These are phyloP conservation scores for Drosophila cognata DNA, from an alignment of 2,888 invertebrate species.

Conservation along the genomic window DNA sequence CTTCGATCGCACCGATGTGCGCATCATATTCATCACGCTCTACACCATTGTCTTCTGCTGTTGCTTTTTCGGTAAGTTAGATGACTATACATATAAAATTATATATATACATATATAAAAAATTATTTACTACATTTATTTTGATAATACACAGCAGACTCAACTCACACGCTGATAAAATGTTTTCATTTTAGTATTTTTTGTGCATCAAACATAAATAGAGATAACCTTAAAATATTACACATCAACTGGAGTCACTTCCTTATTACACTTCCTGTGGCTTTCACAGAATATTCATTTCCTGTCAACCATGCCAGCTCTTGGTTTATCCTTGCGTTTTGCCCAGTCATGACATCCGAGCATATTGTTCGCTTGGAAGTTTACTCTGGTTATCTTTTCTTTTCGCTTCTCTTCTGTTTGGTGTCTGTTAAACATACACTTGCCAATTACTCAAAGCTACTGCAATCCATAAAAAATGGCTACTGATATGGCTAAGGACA, in stretches of 20 bases:
- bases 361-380: conserved; percentile 8
- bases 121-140: background rate
- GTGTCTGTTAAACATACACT: conserved; percentile 55
- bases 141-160: background rate
- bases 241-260: background rate
- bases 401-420: conserved; percentile 1
- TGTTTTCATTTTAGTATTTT: background rate
- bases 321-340: conserved; percentile 11
- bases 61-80: conserved; percentile 92
- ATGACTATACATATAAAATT: background rate
- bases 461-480: conserved; percentile 24
- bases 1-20: conserved; percentile 90
- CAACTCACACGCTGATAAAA: background rate
- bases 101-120: background rate
- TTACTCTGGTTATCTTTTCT: conserved; percentile 24
- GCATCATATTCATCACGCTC: conserved; percentile 90
- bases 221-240: background rate
- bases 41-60: conserved; percentile 92
- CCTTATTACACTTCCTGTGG: background rate
- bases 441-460: conserved; percentile 64
- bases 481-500: conserved; percentile 30
- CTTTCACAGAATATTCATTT: background rate
- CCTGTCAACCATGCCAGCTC: background rate
- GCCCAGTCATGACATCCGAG: conserved; percentile 2
- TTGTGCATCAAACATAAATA: background rate